These are phyloP conservation scores for Synanthedon andrenaeformis DNA, from an alignment of 2,888 invertebrate species.

Conservation along the genomic window DNA sequence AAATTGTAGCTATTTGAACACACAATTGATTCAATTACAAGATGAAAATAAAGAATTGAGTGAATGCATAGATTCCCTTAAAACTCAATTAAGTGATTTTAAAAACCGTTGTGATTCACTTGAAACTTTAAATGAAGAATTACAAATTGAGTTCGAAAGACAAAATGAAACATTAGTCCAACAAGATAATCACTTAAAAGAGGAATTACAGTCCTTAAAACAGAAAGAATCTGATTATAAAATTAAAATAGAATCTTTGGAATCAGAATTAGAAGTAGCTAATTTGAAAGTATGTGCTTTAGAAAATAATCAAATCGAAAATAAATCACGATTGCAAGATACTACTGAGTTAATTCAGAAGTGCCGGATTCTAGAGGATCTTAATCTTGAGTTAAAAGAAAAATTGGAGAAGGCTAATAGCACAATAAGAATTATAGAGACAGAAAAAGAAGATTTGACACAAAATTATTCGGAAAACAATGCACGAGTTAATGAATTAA, in stretches of 20 bases:
- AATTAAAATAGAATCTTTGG: conserved; percentile 19
- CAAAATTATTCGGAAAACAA: conserved; percentile 22
- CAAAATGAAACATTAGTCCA: conserved; percentile 13
- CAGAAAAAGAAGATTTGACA: conserved; percentile 24
- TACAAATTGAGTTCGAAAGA: conserved; percentile 20
- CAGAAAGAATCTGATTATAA: conserved; percentile 18
- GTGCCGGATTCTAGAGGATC: conserved; percentile 28
- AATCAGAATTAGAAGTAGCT: conserved; percentile 24
- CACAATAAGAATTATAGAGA: conserved; percentile 38
- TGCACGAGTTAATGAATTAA: conserved; percentile 34
- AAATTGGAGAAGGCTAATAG: conserved; percentile 45
- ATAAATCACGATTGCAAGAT: conserved; percentile 14
- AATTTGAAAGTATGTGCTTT: conserved; percentile 17
- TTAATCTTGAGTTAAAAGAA: conserved; percentile 28
- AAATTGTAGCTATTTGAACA: conserved; percentile 28
- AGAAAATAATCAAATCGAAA: conserved; percentile 16
- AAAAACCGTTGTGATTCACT: conserved; percentile 23
- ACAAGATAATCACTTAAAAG: conserved; percentile 16
- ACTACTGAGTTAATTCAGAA: conserved; percentile 23
- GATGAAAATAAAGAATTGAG: conserved; percentile 20
- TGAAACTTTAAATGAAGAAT: conserved; percentile 23
- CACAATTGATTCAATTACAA: conserved; percentile 26
- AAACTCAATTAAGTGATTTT: conserved; percentile 12
- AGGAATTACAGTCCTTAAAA: conserved; percentile 21
- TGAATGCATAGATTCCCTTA: conserved; percentile 1